phyloP scores from a whole-genome alignment of 35 echinoderm and acorn worm species.

The Strongylocentrotus purpuratus region DNA sequence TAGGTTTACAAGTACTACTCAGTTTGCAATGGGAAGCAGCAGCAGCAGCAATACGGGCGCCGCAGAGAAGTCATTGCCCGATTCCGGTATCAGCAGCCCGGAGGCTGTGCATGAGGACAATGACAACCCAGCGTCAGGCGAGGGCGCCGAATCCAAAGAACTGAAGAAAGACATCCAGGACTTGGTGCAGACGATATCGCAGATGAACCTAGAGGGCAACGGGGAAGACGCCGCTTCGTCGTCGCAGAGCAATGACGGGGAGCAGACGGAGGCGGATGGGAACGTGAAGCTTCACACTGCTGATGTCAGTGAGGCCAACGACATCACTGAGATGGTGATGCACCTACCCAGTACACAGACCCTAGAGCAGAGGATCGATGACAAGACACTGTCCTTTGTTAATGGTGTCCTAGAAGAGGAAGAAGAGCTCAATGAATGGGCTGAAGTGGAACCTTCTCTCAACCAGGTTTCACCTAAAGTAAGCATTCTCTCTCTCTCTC shows the following conservation, averaged over 20 bases:
- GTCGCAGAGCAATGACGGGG: background rate
- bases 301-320: constrained; percentile 73
- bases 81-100: constrained; percentile 64
- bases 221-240: background rate
- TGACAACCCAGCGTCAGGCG: background rate
- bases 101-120: constrained; percentile 37
- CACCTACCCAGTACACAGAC: constrained; percentile 86
- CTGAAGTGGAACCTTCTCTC: background rate
- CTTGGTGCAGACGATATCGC: constrained; percentile 46
- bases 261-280: constrained; percentile 19
- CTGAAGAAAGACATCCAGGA: constrained; percentile 45
- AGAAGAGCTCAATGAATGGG: constrained; percentile 64
- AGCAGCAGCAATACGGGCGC: background rate
- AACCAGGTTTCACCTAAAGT: constrained; percentile 17
- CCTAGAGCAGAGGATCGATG: constrained; percentile 74
- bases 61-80: constrained; percentile 44
- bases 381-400: constrained; percentile 76
- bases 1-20: constrained; percentile 31
- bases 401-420: constrained; percentile 84
- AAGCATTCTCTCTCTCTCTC: background rate
- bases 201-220: constrained; percentile 30
- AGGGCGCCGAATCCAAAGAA: constrained; percentile 8
- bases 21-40: constrained; percentile 1
- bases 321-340: constrained; percentile 80
- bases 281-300: constrained; percentile 69